phyloP scores from a whole-genome alignment of 2,888 invertebrate genomes.

The Argynnis bischoffii region DNA sequence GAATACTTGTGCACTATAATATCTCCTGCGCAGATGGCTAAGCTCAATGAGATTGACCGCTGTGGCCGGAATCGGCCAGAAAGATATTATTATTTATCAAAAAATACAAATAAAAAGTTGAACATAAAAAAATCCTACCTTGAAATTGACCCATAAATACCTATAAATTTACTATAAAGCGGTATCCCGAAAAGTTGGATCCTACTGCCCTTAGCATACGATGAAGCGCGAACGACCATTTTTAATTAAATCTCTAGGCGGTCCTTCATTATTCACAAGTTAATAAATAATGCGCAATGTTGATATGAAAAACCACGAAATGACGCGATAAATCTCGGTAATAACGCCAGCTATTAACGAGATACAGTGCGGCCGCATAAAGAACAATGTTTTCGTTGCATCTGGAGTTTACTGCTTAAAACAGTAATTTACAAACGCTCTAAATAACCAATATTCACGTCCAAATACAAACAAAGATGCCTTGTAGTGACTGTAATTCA shows the following conservation, averaged over 20 bases:
- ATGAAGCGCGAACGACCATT: not conserved
- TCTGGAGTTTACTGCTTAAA: conserved; percentile 23
- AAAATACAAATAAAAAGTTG: too few species aligned
- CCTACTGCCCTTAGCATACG: not conserved
- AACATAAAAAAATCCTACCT: too few species aligned
- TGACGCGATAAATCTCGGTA: conserved; percentile 30
- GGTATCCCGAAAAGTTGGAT: not conserved
- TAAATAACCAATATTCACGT: conserved; percentile 23
- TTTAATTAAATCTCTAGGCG: conserved; percentile 9
- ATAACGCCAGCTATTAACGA: conserved; percentile 29
- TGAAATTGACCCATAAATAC: not conserved
- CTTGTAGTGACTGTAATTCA: conserved; percentile 7
- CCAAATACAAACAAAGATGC: conserved; percentile 18
- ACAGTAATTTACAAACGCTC: conserved; percentile 18
- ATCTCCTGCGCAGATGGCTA: too few species aligned
- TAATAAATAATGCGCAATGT: conserved; percentile 23
- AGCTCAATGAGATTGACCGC: too few species aligned
- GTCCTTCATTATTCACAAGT: conserved; percentile 14
- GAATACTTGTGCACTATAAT: too few species aligned
- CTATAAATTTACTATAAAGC: not conserved
- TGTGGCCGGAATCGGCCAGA: too few species aligned
- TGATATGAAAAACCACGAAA: conserved; percentile 33
- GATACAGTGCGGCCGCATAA: conserved; percentile 16
- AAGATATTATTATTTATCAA: too few species aligned
- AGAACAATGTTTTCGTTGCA: conserved; percentile 22